Conservation (phyloP, 2,797 vertebrate genomes). For the Coluber constrictor region DNA sequence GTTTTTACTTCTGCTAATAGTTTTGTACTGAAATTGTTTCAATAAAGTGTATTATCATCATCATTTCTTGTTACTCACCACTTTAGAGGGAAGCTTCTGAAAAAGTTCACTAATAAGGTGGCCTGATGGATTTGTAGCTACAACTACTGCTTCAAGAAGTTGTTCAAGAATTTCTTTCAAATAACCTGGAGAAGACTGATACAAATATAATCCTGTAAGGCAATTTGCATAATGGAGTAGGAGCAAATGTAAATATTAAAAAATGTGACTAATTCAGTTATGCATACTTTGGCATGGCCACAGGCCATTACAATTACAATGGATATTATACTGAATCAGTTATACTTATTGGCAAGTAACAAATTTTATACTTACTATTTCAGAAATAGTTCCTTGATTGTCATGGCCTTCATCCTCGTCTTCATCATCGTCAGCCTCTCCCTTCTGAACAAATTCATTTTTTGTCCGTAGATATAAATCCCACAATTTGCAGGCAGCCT, state of each 20-base stretch:
- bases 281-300: neutral
- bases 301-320: neutral
- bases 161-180: conserved; percentile 92
- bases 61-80: conserved; percentile 74
- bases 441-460: conserved; percentile 96
- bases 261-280: neutral
- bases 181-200: conserved; percentile 80
- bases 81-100: conserved; percentile 97
- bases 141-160: conserved; percentile 89
- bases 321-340: neutral
- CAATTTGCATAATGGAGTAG: neutral
- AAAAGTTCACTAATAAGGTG: conserved; percentile 94
- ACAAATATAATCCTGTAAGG: neutral
- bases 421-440: conserved; percentile 91
- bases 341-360: neutral
- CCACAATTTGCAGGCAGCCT: conserved; percentile 97
- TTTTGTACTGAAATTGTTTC: neutral
- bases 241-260: neutral
- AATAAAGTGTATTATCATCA: neutral
- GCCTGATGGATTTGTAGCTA: conserved; percentile 87
- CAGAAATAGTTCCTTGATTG: conserved; percentile 80
- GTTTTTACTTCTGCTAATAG: neutral
- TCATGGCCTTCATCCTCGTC: conserved; percentile 89
- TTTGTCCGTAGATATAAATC: conserved; percentile 95
- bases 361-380: conserved; percentile 77